A percentile compares a stretch with the other conserved stretches of the same genome.
Evolutionary conservation across 92 coral and sea anemone genomes (phyloP).

Genomic region (Palythoa grandis): DNA sequence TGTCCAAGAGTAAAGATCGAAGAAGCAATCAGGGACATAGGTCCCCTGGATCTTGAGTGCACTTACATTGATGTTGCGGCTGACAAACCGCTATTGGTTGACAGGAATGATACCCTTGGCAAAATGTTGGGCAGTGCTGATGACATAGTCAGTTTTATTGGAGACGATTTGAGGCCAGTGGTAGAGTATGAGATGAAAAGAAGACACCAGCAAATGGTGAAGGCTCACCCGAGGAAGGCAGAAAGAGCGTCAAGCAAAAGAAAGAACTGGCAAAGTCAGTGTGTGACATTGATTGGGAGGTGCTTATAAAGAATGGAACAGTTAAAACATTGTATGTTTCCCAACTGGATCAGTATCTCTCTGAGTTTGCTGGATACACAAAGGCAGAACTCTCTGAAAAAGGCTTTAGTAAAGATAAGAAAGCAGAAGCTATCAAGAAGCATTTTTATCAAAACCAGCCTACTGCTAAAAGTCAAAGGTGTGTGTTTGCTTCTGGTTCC

Average conservation of each 20-base stretch:
- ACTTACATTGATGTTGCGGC: slow-evolving; percentile 26
- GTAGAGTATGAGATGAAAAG: slow-evolving; percentile 40
- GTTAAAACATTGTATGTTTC: slow-evolving; percentile 29
- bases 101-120: slow-evolving; percentile 49
- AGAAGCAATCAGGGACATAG: slow-evolving; percentile 28
- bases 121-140: slow-evolving; percentile 44
- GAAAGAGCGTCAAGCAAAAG: slow-evolving; percentile 36
- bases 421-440: slow-evolving; percentile 44
- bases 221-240: slow-evolving; percentile 27
- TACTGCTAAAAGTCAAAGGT: slow-evolving; percentile 14
- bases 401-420: slow-evolving; percentile 49
- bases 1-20: slow-evolving; percentile 25
- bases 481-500: slow-evolving; percentile 3
- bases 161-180: slow-evolving; percentile 32
- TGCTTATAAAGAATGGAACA: slow-evolving; percentile 15
- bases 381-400: slow-evolving; percentile 36
- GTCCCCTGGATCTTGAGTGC: not conserved
- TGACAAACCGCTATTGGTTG: not conserved
- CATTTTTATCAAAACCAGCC: slow-evolving; percentile 42
- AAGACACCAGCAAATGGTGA: slow-evolving; percentile 25
- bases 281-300: slow-evolving; percentile 42
- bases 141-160: slow-evolving; percentile 38
- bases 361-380: slow-evolving; percentile 36
- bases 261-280: slow-evolving; percentile 47
- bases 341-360: slow-evolving; percentile 32